Evolutionary conservation across 2,113 vertebrate species (phyloP).

Genomic region (Caranx ignobilis): DNA sequence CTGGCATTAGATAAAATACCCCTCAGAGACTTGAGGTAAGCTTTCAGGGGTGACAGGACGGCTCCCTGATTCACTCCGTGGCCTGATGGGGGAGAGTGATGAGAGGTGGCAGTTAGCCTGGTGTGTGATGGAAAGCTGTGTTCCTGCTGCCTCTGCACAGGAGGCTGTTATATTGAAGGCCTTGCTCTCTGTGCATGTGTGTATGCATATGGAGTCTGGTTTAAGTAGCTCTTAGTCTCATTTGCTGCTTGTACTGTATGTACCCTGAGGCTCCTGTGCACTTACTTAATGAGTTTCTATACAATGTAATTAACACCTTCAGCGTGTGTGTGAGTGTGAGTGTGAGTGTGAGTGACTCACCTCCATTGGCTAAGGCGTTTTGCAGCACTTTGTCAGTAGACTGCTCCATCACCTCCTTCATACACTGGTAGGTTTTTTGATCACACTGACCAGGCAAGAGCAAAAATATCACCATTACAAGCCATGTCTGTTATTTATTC

Average conservation of each 20-base stretch:
- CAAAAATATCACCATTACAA: constrained; percentile 9
- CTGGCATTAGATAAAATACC: constrained; percentile 67
- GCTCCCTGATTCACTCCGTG: constrained; percentile 56
- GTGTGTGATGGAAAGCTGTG: not conserved
- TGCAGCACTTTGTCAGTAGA: constrained; percentile 91
- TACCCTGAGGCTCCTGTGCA: constrained; percentile 35
- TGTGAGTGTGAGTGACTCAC: constrained; percentile 79
- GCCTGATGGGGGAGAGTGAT: constrained; percentile 64
- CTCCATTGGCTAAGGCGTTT: constrained; percentile 91
- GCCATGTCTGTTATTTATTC: not conserved
- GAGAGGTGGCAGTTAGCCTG: constrained; percentile 34
- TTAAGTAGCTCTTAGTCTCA: constrained; percentile 21
- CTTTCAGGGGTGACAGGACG: constrained; percentile 63
- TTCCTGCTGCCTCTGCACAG: not conserved
- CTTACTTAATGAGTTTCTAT: constrained; percentile 60
- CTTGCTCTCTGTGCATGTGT: not conserved
- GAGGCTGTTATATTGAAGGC: not conserved
- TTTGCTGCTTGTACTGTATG: constrained; percentile 8
- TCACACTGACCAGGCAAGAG: constrained; percentile 82
- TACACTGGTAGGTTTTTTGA: constrained; percentile 90
- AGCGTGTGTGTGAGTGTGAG: not conserved
- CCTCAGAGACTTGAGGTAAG: constrained; percentile 73
- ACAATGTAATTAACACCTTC: constrained; percentile 37
- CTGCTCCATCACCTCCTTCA: constrained; percentile 92
- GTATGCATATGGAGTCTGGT: not conserved